Percentiles rank a stretch among this genome's conserved stretches.
phyloP scores from a whole-genome alignment of 2,113 vertebrate species.

The Callionymus lyra region DNA sequence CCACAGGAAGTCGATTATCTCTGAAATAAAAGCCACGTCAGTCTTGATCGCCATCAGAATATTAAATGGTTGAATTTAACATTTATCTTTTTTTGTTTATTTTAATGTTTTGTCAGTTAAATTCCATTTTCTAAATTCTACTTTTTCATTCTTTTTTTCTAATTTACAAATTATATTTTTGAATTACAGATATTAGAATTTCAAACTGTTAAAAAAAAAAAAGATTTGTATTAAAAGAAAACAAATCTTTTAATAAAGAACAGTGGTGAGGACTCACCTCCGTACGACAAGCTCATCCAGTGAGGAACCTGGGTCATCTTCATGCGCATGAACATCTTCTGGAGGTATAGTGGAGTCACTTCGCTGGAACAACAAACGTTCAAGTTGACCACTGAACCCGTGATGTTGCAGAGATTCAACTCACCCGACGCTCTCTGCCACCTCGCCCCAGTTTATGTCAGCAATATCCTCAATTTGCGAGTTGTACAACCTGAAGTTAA shows the following conservation, averaged over 20 bases:
- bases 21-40: slow-evolving; percentile 34
- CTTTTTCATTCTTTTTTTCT: no score
- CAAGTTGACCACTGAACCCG: no score
- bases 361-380: slow-evolving; percentile 24
- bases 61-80: no score
- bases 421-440: slow-evolving; percentile 44
- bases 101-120: no score
- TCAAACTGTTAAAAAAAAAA: no score
- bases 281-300: slow-evolving; percentile 35
- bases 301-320: slow-evolving; percentile 47
- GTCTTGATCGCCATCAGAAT: no score
- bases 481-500: slow-evolving; percentile 47
- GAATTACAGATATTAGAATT: no score
- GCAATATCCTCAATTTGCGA: slow-evolving; percentile 38
- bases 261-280: slow-evolving; percentile 25
- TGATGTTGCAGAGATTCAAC: slow-evolving; percentile 1
- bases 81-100: no score
- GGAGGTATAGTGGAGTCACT: slow-evolving; percentile 38
- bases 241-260: no score
- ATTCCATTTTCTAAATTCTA: no score
- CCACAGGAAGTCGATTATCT: slow-evolving; percentile 54
- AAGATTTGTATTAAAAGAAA: no score
- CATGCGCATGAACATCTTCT: slow-evolving; percentile 47
- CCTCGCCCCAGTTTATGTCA: slow-evolving; percentile 53
- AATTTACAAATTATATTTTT: no score